A percentile compares a stretch with the other conserved stretches of the same genome.
Conservation (phyloP, 2,113 vertebrate species). For the Bucco capensis region DNA sequence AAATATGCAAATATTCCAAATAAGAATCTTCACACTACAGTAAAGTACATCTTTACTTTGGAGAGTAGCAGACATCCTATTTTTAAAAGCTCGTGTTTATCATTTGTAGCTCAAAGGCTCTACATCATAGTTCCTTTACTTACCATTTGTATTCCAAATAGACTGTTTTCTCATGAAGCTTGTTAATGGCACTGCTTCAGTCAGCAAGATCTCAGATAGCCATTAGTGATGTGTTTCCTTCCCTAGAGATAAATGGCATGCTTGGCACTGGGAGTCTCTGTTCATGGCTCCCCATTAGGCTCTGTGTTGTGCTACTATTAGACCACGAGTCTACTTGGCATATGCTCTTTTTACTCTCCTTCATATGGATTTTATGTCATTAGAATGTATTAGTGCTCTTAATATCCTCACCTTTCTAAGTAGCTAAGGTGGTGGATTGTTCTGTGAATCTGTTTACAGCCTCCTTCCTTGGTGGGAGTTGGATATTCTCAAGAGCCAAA, state of each 20-base stretch:
- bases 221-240: neutral
- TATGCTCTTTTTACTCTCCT: neutral
- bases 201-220: slow-evolving; percentile 1
- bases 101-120: neutral
- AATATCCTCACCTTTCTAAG: slow-evolving; percentile 8
- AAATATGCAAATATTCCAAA: neutral
- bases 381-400: neutral
- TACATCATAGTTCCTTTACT: neutral
- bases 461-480: neutral
- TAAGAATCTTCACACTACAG: neutral
- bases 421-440: neutral
- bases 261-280: neutral
- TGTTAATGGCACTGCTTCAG: neutral
- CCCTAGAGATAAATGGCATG: neutral
- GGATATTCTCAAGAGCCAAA: neutral
- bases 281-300: neutral
- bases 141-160: neutral
- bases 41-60: neutral
- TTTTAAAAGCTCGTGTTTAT: neutral
- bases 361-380: slow-evolving; percentile 17
- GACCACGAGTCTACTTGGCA: neutral
- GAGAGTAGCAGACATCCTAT: neutral
- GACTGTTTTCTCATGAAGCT: neutral
- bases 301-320: neutral
- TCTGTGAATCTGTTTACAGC: neutral